A percentile compares a stretch with the other conserved stretches of the same genome.
Conservation (phyloP, 2,888 invertebrate species). For the Unio delphinus region DNA sequence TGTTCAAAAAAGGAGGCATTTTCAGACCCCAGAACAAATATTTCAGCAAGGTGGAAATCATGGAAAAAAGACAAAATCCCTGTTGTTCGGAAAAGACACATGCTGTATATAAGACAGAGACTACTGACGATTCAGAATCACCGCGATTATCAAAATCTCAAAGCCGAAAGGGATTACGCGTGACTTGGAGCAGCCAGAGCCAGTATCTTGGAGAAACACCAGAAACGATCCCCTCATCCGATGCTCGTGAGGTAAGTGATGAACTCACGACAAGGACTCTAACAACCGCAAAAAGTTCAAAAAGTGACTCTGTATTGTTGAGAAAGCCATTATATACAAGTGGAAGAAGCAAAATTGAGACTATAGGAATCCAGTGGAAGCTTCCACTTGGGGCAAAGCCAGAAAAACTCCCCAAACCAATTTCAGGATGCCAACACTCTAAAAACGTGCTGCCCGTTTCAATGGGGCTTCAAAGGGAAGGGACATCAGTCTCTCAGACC, state of each 20-base stretch:
- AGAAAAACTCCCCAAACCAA: slow-evolving; percentile 5
- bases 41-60: slow-evolving; percentile 14
- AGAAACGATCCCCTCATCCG: slow-evolving; percentile 1
- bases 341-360: slow-evolving; percentile 37
- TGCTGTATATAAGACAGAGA: too few relatives aligned
- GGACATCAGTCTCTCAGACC: slow-evolving; percentile 32
- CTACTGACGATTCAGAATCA: too few relatives aligned
- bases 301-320: slow-evolving; percentile 24
- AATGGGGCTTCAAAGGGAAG: slow-evolving; percentile 31
- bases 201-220: slow-evolving; percentile 17
- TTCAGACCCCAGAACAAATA: slow-evolving; percentile 48
- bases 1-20: slow-evolving; percentile 44
- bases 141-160: slow-evolving; percentile 12
- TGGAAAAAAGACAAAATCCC: too few relatives aligned
- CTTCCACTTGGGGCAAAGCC: slow-evolving; percentile 19
- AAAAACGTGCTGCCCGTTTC: slow-evolving; percentile 44
- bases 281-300: slow-evolving; percentile 14
- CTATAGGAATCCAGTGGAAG: slow-evolving; percentile 43
- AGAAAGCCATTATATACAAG: slow-evolving; percentile 13
- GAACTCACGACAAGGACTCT: slow-evolving; percentile 10
- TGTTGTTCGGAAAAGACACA: too few relatives aligned
- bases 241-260: slow-evolving; percentile 8
- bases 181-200: slow-evolving; percentile 44
- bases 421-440: slow-evolving; percentile 11
- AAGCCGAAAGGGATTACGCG: slow-evolving; percentile 39